These are phyloP conservation scores for Anoura caudifer DNA, from an alignment of 2,113 vertebrate species.

Conservation along the genomic window DNA sequence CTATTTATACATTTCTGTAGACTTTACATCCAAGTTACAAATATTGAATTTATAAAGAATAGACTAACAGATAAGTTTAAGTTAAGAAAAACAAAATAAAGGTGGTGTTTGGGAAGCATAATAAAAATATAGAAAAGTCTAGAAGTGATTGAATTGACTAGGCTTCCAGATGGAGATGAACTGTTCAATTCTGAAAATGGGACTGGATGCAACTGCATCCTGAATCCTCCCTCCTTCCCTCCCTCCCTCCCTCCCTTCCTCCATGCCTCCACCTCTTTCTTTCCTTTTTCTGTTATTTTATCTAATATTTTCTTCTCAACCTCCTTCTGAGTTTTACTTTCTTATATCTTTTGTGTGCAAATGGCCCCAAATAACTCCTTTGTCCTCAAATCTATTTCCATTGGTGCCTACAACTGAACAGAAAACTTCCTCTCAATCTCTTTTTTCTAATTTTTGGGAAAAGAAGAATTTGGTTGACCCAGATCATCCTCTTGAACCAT, in stretches of 20 bases:
- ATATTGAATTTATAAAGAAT: neutral
- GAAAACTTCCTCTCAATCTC: neutral
- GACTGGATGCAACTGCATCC: neutral
- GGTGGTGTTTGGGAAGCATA: neutral
- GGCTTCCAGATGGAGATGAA: neutral
- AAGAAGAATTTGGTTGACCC: neutral
- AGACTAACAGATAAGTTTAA: neutral
- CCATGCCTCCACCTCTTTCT: neutral
- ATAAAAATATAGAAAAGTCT: neutral
- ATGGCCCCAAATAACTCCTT: neutral
- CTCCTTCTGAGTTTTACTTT: neutral
- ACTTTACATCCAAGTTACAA: neutral
- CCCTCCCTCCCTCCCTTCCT: too few species aligned
- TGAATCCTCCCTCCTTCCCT: neutral
- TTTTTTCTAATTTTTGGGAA: neutral
- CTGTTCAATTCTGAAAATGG: neutral
- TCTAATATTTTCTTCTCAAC: neutral
- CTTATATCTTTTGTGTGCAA: neutral
- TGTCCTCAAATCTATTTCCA: neutral
- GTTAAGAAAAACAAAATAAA: neutral
- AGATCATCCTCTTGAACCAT: neutral
- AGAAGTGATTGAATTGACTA: neutral
- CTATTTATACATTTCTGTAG: neutral
- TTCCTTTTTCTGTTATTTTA: neutral
- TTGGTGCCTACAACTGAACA: neutral